Base-by-base conservation (phyloP, 1,140 invertebrate genomes). In the Macrobrachium rosenbergii region DNA sequence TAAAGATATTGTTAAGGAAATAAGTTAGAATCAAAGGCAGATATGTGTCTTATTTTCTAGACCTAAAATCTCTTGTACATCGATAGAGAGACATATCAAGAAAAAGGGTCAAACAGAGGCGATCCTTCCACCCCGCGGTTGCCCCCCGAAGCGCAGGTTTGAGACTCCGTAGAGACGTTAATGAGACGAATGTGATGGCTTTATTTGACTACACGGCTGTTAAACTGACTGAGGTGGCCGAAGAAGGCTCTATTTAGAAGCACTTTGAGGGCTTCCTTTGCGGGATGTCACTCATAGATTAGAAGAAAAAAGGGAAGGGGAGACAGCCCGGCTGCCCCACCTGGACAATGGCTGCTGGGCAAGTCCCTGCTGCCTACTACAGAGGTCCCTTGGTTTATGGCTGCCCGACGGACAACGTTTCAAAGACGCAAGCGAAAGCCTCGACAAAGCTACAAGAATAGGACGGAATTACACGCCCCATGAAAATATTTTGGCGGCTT, bases 231-330 rank as follows among this genome's bases (percentile, higher is more conserved):
- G 78, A 87, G 85, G 78, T 73, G 78, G 85, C 77, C 59, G 78
- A 87, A 79, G 85, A 80, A 87, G 85, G 85, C 85, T 87, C 85
- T 62, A 87, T 73, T 87, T 87, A 87, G 72, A 72, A 79, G 69
- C 78, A 87, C 85, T 87, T 87, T 87, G 85, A 87, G 85, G 85
- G 81, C 85, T 87, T 87, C 81, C 85, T 87, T 87, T 87, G 78
- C 85, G 85, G 85, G 85, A 82, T 80, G 85, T 87, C 85, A 87
- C 67, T 62, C 63, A 73, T 76, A 82, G 64, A 87, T 80, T 73
- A 62, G 78, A 60, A 80, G 69, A 87, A 87, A 87, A 87, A 81
- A 79, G 85, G 85, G 81, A 87, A 79, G 78, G 85, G 85, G 77
- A 60, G n/a, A 80, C 52, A 82, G 78, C 75, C 64, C 59, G 67